phyloP scores from a whole-genome alignment of 2,797 vertebrate genomes.

The Brotula barbata region DNA sequence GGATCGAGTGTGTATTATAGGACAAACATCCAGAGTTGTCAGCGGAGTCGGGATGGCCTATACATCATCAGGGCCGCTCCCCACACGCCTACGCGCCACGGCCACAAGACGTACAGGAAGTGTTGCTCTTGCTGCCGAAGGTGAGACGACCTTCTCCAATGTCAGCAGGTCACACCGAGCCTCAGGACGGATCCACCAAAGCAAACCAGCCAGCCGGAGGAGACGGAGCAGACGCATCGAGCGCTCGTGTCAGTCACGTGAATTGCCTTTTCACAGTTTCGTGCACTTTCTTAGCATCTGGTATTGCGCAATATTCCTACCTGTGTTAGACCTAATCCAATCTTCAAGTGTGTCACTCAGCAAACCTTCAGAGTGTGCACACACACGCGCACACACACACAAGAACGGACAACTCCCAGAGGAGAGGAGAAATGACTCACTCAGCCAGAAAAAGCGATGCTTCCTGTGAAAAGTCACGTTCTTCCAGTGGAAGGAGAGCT shows the following conservation, averaged over 20 bases:
- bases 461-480: conserved; percentile 49
- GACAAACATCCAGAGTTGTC: conserved; percentile 44
- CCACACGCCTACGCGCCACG: conserved; percentile 25
- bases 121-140: conserved; percentile 46
- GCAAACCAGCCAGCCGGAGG: conserved; percentile 21
- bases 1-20: conserved; percentile 35
- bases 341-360: conserved; percentile 1
- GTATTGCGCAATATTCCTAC: neutral
- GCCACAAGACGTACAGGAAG: conserved; percentile 53
- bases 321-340: conserved; percentile 27
- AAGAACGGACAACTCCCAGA: conserved; percentile 33
- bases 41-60: conserved; percentile 44
- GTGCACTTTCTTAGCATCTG: conserved; percentile 20
- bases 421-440: conserved; percentile 48
- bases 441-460: conserved; percentile 32
- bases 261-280: conserved; percentile 18
- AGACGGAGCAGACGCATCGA: conserved; percentile 38
- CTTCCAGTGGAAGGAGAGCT: conserved; percentile 27
- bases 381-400: conserved; percentile 40
- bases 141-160: conserved; percentile 58
- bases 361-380: conserved; percentile 26
- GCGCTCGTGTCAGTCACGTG: conserved; percentile 49
- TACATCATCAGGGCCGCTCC: conserved; percentile 54
- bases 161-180: conserved; percentile 50
- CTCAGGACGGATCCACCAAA: conserved; percentile 44